A percentile compares a stretch with the other conserved stretches of the same genome.
phyloP scores from a whole-genome alignment of 2,113 vertebrate genomes.

The Clupea harengus region DNA sequence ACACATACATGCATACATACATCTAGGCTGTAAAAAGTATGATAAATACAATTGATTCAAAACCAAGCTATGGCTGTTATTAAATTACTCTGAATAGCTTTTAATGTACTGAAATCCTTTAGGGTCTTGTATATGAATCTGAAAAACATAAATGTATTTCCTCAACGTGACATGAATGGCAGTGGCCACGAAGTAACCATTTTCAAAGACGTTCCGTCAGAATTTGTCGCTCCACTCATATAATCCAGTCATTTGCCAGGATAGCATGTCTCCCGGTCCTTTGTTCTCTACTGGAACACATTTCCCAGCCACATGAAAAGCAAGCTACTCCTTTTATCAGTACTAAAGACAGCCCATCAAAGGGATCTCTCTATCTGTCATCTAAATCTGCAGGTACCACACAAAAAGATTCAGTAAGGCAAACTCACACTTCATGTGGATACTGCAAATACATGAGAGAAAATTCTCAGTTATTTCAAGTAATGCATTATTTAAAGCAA shows the following conservation, averaged over 20 bases:
- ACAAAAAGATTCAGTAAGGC: constrained; percentile 32
- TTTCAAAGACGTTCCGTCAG: constrained; percentile 19
- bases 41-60: too few species aligned
- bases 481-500: constrained; percentile 29
- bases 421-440: constrained; percentile 17
- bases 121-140: background rate
- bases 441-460: constrained; percentile 4
- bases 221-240: constrained; percentile 18
- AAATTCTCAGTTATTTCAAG: constrained; percentile 3
- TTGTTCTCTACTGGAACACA: constrained; percentile 37
- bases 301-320: constrained; percentile 39
- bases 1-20: background rate
- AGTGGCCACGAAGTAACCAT: constrained; percentile 14
- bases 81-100: too few species aligned
- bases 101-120: background rate
- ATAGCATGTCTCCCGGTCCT: constrained; percentile 16
- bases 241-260: constrained; percentile 29
- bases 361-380: constrained; percentile 38
- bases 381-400: constrained; percentile 34
- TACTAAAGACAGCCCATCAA: constrained; percentile 40
- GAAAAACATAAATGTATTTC: background rate
- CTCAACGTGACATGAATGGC: constrained; percentile 13
- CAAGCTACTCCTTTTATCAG: constrained; percentile 44
- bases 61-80: too few species aligned
- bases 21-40: too few species aligned